Percentiles rank a stretch among this genome's conserved stretches.
Evolutionary conservation across 2,113 vertebrate species (phyloP).

Genomic region (Cavia aperea): DNA sequence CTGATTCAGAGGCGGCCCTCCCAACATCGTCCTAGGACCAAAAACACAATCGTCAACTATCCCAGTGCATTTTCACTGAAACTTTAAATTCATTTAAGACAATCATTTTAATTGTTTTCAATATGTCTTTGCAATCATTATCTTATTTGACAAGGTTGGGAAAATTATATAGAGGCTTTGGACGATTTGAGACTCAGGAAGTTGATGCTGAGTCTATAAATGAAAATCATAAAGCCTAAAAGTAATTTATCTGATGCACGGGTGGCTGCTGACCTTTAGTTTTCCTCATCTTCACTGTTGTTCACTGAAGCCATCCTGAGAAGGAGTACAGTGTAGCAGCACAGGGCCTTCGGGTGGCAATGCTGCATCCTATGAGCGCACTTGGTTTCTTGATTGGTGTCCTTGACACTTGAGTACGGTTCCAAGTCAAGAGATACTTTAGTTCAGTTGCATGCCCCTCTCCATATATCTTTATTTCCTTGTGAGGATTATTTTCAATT

Average conservation of each 20-base stretch:
- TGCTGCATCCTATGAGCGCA: accelerated
- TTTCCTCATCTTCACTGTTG: neutral
- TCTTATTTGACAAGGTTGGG: neutral
- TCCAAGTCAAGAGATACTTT: neutral
- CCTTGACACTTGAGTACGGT: too few relatives aligned
- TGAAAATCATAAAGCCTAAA: neutral
- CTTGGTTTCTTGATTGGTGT: neutral
- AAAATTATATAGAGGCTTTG: neutral
- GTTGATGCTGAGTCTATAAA: neutral
- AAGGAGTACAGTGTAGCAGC: too few relatives aligned
- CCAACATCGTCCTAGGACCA: too few relatives aligned
- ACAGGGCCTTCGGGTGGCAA: too few relatives aligned
- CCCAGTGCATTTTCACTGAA: too few relatives aligned
- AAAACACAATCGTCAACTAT: neutral
- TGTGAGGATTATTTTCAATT: neutral
- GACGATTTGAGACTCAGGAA: neutral
- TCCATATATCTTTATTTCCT: too few relatives aligned
- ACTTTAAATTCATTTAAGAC: neutral
- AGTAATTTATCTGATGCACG: neutral
- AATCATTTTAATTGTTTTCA: neutral
- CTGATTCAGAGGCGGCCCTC: neutral
- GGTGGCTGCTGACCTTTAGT: neutral
- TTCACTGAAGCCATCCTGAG: neutral
- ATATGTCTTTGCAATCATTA: neutral
- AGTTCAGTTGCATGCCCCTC: neutral